A percentile compares a stretch with the other conserved stretches of the same genome.
Evolutionary conservation across 2,113 vertebrate genomes (phyloP).

Genomic region (Paralichthys olivaceus): DNA sequence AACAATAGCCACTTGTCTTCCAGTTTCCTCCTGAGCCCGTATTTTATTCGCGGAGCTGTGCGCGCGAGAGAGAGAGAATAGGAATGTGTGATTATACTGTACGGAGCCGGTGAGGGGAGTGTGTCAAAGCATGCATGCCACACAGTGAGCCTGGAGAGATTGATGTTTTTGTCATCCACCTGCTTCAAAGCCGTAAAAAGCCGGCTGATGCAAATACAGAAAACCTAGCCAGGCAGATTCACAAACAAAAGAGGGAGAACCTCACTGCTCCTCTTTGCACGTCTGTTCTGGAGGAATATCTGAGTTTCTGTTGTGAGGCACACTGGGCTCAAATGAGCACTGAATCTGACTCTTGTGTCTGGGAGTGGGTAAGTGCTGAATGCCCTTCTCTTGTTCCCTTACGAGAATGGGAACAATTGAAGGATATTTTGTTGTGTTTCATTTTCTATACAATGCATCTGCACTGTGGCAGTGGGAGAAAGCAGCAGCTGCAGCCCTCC

Average conservation of each 20-base stretch:
- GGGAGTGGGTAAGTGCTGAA: conserved; percentile 81
- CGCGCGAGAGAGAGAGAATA: conserved; percentile 54
- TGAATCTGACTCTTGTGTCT: conserved; percentile 76
- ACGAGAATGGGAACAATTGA: conserved; percentile 74
- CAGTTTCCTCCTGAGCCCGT: conserved; percentile 61
- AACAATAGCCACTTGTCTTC: conserved; percentile 65
- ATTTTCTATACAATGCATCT: conserved; percentile 39
- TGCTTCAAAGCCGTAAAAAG: conserved; percentile 85
- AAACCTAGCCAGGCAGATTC: conserved; percentile 82
- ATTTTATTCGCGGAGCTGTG: conserved; percentile 47
- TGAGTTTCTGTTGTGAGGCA: conserved; percentile 74
- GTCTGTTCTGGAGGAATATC: conserved; percentile 81
- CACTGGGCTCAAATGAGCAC: conserved; percentile 47
- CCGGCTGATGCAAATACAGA: conserved; percentile 81
- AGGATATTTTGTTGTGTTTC: conserved; percentile 36
- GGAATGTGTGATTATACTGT: conserved; percentile 79
- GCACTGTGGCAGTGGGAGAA: conserved; percentile 57
- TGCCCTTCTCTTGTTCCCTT: conserved; percentile 70
- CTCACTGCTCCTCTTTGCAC: conserved; percentile 88
- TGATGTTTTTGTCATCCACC: conserved; percentile 88
- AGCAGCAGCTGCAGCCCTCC: conserved; percentile 42
- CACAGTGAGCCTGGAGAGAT: conserved; percentile 84
- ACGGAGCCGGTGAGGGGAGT: conserved; percentile 76
- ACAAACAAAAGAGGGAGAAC: conserved; percentile 92
- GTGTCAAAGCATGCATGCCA: conserved; percentile 79